These are phyloP conservation scores for Ciconia stormi DNA, from an alignment of 2,113 vertebrate species.

Conservation along the genomic window DNA sequence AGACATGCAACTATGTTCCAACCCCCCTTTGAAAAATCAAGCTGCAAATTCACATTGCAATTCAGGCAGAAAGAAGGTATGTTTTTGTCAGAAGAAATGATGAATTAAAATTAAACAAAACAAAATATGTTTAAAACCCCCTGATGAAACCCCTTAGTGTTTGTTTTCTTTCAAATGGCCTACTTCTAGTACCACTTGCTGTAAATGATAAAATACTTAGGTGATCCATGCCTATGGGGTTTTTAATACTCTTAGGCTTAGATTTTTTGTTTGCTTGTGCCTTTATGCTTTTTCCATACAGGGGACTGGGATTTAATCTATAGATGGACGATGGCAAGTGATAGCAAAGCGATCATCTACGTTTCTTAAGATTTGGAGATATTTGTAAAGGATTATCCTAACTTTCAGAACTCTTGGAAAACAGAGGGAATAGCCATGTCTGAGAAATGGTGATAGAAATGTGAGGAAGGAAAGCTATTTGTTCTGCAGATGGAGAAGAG, in stretches of 20 bases:
- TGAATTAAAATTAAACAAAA: neutral
- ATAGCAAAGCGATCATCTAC: neutral
- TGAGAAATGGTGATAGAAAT: fast-evolving
- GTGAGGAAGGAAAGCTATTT: neutral
- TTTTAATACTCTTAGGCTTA: neutral
- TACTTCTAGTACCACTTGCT: neutral
- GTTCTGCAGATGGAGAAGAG: neutral
- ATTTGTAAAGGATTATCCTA: neutral
- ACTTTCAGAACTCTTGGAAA: neutral
- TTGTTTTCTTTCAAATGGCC: neutral
- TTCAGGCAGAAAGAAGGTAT: neutral
- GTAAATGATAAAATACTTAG: neutral
- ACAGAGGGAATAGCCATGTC: neutral
- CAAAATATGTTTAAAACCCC: neutral
- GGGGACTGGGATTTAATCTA: neutral
- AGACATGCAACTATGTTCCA: neutral
- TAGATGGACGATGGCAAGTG: neutral
- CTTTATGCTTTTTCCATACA: neutral
- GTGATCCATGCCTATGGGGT: neutral
- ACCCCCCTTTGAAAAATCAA: neutral
- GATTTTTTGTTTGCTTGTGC: neutral
- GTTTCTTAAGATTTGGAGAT: neutral
- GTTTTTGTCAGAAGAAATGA: neutral
- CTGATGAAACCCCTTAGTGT: neutral
- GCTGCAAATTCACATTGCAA: neutral